phyloP scores from a whole-genome alignment of 2,113 vertebrate species.

The Sturnira hondurensis region DNA sequence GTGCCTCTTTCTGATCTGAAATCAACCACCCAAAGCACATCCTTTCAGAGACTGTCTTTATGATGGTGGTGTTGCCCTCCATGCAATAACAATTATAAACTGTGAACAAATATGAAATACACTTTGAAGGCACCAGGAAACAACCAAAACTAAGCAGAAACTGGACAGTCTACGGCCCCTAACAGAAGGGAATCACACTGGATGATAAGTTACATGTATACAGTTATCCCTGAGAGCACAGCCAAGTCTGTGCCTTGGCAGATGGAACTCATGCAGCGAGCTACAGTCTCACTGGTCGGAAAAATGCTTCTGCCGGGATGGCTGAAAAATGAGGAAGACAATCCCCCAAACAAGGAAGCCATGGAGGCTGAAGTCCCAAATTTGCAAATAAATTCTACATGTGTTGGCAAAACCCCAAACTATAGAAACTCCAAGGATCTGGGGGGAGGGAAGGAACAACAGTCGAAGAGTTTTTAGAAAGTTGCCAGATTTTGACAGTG shows the following conservation, averaged over 20 bases:
- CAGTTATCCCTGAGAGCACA: neutral
- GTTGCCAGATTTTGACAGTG: neutral
- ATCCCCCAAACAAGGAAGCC: neutral
- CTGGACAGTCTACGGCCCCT: neutral
- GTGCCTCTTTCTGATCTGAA: slow-evolving; percentile 1
- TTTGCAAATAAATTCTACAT: neutral
- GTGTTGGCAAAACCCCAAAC: neutral
- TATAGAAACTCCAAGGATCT: neutral
- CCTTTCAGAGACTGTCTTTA: neutral
- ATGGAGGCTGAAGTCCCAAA: neutral
- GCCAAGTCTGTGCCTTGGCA: neutral
- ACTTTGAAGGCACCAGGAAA: neutral
- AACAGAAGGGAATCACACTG: neutral
- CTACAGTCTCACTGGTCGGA: neutral
- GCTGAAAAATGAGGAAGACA: neutral
- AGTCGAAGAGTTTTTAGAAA: neutral
- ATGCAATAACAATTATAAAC: neutral
- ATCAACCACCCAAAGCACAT: neutral
- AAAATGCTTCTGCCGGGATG: neutral
- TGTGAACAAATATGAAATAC: neutral
- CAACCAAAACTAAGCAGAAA: neutral
- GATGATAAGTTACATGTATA: neutral
- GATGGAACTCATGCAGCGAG: neutral
- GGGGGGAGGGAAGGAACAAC: neutral
- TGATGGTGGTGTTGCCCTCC: neutral